These are phyloP conservation scores for Chiloscyllium plagiosum DNA, from an alignment of 2,113 vertebrate species.

Conservation along the genomic window DNA sequence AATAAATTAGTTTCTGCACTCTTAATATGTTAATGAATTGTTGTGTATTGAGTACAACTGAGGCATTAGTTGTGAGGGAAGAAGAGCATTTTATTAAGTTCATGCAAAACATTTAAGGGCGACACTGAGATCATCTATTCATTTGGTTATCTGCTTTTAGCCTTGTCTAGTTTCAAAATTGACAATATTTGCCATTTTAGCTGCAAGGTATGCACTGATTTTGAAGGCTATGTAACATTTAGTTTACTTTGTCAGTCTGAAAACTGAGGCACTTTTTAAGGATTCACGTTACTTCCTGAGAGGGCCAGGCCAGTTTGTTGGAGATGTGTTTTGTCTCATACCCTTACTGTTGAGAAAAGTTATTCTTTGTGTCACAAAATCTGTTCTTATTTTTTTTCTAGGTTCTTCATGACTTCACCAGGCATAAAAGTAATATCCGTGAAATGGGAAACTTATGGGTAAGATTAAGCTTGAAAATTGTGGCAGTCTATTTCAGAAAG, in stretches of 20 bases:
- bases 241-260: neutral
- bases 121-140: neutral
- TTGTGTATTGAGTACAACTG: neutral
- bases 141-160: neutral
- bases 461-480: conserved; percentile 48
- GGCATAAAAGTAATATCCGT: conserved; percentile 80
- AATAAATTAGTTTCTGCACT: neutral
- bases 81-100: neutral
- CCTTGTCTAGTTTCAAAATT: neutral
- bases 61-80: neutral
- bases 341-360: neutral
- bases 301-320: no score
- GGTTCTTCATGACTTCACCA: conserved; percentile 90
- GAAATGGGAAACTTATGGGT: conserved; percentile 86
- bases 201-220: neutral
- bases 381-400: conserved; percentile 44
- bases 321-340: neutral
- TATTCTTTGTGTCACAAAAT: neutral
- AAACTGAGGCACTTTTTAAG: neutral
- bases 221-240: neutral
- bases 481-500: neutral
- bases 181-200: neutral
- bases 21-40: neutral
- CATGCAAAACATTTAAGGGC: neutral
- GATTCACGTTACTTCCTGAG: neutral